Evolutionary conservation across 2,888 invertebrate species (phyloP), one percentile per base, ranked within the genome.

Genomic region (Galeopsomyia nigrocyanea): DNA sequence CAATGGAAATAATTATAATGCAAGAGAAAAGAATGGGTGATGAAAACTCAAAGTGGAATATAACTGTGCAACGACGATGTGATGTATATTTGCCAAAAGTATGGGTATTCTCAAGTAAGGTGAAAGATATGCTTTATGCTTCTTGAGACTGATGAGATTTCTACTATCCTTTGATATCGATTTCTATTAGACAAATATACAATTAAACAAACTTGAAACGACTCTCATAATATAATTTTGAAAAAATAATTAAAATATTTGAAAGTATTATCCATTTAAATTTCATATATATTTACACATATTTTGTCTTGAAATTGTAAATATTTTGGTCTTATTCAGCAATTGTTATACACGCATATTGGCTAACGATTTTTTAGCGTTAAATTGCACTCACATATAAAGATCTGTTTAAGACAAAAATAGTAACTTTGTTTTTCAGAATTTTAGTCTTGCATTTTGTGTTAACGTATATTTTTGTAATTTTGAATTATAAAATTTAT

Each of bases 121-220:
- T 68, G 70, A 70, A 76, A 55, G 71, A 76, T 68, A 76, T 75
- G 73, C 72, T 77, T 79, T 79, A 78, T 79, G 79, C 81, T 81
- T 80, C 78, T 82, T 84, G 83, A 84, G 84, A 84, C 85, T 85
- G 84, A 84, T 80, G 80, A 79, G 82, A 74, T 76, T 76, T 72
- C 55, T 76, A 75, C 73, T 72, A 39, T 39, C 70, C 75, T 77
- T 75, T 73, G 71, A 69, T 75, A 77, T 71, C 68, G 50, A 73
- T 75, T 73, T 73, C 68, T 75, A 75, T 65, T 71, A 68, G 56
- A 68, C 26, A 53, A 66, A 19, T 73, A 71, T 61, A 68, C 55
- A 16, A 75, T 65, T 71, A 68, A 51, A 68, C 26, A 53, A 66
- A 19, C 70, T 73, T 56, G 66, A 39, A 16, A 68, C 47, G n/a